Evolutionary conservation across 2,888 invertebrate genomes (phyloP), one percentile per base, ranked within the genome.

Genomic region (Erannis defoliaria): DNA sequence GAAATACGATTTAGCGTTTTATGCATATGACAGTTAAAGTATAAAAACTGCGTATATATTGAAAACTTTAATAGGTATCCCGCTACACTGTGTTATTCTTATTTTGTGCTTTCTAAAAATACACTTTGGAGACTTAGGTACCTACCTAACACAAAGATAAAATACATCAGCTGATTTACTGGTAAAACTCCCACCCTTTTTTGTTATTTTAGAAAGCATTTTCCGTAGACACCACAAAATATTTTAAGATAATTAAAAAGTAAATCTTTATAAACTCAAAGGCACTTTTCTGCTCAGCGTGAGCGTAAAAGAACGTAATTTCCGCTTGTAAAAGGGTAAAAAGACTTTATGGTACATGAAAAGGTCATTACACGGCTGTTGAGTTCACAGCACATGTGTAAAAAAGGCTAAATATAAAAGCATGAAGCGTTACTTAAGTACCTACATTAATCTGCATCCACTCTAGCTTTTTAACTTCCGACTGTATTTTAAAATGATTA

Each of bases 301-400:
- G 75, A 82, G 75, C 66, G 81, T 76, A 85, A 88, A 89, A 82
- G 86, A 80, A 85, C 83, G 81, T 83, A 85, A 86, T 84, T 87
- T 84, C 78, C 74, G 78, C 76, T 4, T 74, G 77, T 81, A 79
- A 88, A 84, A 78, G 79, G 81, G 76, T 82, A 79, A 84, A 86
- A 88, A 87, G 83, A 80, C 82, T 89, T 86, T 86, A 86, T 88
- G 86, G 88, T 86, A 84, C 80, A 80, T 79, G 81, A 75, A 84
- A 87, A 87, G 84, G 85, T 84, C 88, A 85, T 89, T 86, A 87
- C 81, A 88, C 85, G 88, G 80, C 74, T 82, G 79, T 89, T 89
- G 85, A 87, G 77, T 82, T 84, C 82, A 78, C 86, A 80, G 85
- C 86, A 86, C 75, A 83, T 84, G 86, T 85, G 82, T 80, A 84